These are phyloP conservation scores for Poecilus cupreus DNA, from an alignment of 2,888 invertebrate genomes.

Conservation along the genomic window DNA sequence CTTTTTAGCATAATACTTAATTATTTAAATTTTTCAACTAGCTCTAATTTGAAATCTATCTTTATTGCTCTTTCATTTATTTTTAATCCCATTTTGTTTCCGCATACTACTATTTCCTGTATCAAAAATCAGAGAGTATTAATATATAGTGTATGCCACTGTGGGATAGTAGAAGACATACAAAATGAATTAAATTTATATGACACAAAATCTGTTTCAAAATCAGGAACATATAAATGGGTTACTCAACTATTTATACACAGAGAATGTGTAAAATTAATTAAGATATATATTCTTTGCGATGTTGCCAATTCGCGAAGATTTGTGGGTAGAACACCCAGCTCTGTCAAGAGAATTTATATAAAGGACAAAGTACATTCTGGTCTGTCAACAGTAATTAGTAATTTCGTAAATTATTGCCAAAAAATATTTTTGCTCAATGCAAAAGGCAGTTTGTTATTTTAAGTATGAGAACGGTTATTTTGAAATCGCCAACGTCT, in stretches of 20 bases:
- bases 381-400: constrained; percentile 55
- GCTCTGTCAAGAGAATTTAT: constrained; percentile 33
- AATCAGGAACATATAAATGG: constrained; percentile 9
- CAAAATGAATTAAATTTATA: background rate
- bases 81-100: no score
- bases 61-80: no score
- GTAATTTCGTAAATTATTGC: constrained; percentile 49
- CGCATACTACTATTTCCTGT: no score
- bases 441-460: constrained; percentile 24
- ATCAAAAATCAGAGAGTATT: no score
- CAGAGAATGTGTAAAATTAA: constrained; percentile 46
- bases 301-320: constrained; percentile 49
- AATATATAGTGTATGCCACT: no score
- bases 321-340: constrained; percentile 49
- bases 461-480: constrained; percentile 13
- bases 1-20: no score
- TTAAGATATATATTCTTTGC: constrained; percentile 55
- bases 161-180: no score
- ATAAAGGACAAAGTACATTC: constrained; percentile 30
- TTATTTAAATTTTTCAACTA: no score
- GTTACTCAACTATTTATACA: constrained; percentile 42
- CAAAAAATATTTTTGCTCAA: constrained; percentile 37
- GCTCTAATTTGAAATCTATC: no score
- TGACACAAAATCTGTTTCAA: constrained; percentile 1
- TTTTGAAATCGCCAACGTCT: constrained; percentile 19